These are phyloP conservation scores for Meganola albula DNA, from an alignment of 2,888 invertebrate genomes.

Conservation along the genomic window DNA sequence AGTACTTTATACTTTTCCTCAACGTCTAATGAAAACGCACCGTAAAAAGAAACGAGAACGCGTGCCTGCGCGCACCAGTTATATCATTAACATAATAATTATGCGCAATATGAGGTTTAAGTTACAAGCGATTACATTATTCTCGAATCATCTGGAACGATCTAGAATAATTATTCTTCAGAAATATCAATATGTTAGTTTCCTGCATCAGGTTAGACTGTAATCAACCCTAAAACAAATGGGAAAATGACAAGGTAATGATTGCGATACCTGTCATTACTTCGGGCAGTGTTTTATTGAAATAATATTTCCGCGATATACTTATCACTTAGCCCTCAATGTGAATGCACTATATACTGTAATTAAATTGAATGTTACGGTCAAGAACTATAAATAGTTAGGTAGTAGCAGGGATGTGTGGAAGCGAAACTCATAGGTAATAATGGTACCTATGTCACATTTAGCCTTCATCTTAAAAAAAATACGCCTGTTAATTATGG, in stretches of 20 bases:
- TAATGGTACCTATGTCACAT: too few relatives aligned
- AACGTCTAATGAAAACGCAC: conserved; percentile 29
- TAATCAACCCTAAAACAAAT: too few relatives aligned
- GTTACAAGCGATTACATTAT: conserved; percentile 23
- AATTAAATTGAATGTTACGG: conserved; percentile 55
- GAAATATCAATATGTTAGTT: too few relatives aligned
- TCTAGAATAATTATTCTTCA: too few relatives aligned
- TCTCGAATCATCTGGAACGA: conserved; percentile 3
- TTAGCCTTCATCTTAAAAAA: too few relatives aligned
- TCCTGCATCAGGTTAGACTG: too few relatives aligned
- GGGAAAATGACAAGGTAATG: not conserved
- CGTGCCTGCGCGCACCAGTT: conserved; percentile 50
- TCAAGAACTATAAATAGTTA: conserved; percentile 35
- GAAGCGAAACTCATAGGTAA: conserved; percentile 8
- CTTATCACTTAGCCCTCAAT: conserved; percentile 27
- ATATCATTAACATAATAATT: conserved; percentile 60
- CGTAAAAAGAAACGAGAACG: conserved; percentile 48
- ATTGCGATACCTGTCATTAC: not conserved
- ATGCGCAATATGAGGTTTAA: conserved; percentile 26
- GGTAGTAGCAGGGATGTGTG: conserved; percentile 8
- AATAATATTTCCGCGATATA: conserved; percentile 9
- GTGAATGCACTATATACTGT: conserved; percentile 38
- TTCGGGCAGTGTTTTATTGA: not conserved
- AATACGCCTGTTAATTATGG: too few relatives aligned
- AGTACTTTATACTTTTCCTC: conserved; percentile 18